Percentiles rank a stretch among this genome's conserved stretches.
Evolutionary conservation across 2,797 vertebrate species (phyloP).

Genomic region (Gymnothorax reevesii): DNA sequence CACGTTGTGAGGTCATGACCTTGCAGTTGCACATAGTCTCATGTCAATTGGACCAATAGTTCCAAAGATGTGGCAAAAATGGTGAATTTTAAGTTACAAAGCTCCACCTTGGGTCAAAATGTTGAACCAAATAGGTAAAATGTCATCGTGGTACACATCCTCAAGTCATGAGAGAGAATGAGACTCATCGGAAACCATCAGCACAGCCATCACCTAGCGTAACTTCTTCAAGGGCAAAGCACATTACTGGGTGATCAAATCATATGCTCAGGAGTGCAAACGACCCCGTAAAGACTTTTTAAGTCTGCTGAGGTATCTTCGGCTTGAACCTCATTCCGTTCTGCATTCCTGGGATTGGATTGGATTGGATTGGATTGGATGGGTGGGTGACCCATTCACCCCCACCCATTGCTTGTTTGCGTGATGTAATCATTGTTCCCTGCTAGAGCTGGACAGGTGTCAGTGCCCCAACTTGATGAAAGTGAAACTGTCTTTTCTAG

Average conservation of each 20-base stretch:
- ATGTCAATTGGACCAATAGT: too few relatives aligned
- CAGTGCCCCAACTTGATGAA: constrained; percentile 27
- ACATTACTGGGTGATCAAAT: neutral
- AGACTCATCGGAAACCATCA: neutral
- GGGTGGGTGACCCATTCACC: neutral
- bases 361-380: neutral
- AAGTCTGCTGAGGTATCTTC: neutral
- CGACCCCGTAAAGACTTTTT: neutral
- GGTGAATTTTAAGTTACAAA: too few relatives aligned
- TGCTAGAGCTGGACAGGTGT: constrained; percentile 27
- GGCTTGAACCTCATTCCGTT: neutral
- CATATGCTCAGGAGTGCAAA: neutral
- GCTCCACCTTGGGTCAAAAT: too few relatives aligned
- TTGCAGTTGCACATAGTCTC: too few relatives aligned
- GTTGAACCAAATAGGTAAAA: too few relatives aligned
- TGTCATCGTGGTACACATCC: too few relatives aligned
- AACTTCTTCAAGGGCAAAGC: neutral
- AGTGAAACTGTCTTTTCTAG: constrained; percentile 43
- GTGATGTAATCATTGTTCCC: constrained; percentile 12
- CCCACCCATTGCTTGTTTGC: neutral
- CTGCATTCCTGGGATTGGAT: neutral
- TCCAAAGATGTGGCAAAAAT: too few relatives aligned
- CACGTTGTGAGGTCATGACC: too few relatives aligned
- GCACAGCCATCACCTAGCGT: neutral
- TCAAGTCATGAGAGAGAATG: too few relatives aligned